These are phyloP conservation scores for Latrodectus elegans DNA, from an alignment of 2,888 invertebrate species.

Conservation along the genomic window DNA sequence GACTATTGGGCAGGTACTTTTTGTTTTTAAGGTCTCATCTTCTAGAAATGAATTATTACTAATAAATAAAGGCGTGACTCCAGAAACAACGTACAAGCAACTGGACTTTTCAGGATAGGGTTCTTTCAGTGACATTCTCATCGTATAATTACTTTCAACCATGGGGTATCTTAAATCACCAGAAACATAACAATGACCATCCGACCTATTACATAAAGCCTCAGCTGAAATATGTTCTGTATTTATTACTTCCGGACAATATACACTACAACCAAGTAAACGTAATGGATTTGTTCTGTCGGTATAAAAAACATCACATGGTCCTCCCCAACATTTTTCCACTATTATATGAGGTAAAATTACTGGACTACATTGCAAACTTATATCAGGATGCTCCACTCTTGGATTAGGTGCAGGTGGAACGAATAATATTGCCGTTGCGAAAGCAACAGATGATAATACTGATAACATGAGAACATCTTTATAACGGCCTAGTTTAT, in stretches of 20 bases:
- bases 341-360: conserved; percentile 54
- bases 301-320: conserved; percentile 60
- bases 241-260: conserved; percentile 46
- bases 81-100: conserved; percentile 51
- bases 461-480: conserved; percentile 86
- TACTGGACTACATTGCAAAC: conserved; percentile 59
- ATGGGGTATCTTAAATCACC: conserved; percentile 48
- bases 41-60: not conserved
- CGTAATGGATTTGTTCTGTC: conserved; percentile 51
- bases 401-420: conserved; percentile 71
- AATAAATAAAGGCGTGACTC: conserved; percentile 19
- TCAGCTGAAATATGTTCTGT: conserved; percentile 21
- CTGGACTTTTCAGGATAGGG: conserved; percentile 58
- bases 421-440: conserved; percentile 82
- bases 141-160: conserved; percentile 37
- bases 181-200: conserved; percentile 39
- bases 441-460: conserved; percentile 85
- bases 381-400: conserved; percentile 54
- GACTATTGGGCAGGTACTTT: conserved; percentile 39
- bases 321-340: conserved; percentile 66
- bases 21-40: conserved; percentile 10
- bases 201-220: conserved; percentile 21
- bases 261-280: conserved; percentile 46
- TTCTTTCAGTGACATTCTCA: conserved; percentile 35
- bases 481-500: conserved; percentile 90